These are phyloP conservation scores for Periphyllus acericola DNA, from an alignment of 2,888 invertebrate species.

Conservation along the genomic window DNA sequence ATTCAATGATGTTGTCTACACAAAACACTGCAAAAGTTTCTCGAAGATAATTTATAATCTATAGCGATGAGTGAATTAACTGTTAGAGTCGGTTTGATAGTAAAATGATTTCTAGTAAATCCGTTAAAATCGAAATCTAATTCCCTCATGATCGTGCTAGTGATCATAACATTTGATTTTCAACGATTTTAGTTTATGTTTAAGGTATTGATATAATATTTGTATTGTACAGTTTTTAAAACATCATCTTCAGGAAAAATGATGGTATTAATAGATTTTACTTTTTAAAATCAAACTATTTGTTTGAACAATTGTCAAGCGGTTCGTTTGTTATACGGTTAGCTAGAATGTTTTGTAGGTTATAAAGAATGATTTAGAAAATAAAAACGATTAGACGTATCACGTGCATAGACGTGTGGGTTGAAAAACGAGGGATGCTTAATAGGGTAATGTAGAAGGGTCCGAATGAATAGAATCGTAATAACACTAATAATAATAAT, in stretches of 20 bases:
- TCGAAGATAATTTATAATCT: neutral
- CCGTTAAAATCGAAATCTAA: too few species aligned
- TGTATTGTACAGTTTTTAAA: neutral
- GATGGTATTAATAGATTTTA: neutral
- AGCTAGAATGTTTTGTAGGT: neutral
- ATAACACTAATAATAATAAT: constrained; percentile 7
- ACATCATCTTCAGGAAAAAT: neutral
- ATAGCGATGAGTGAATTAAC: too few species aligned
- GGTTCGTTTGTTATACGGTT: neutral
- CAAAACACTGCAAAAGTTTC: neutral
- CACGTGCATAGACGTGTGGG: neutral
- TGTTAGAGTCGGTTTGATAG: too few species aligned
- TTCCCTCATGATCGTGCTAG: too few species aligned
- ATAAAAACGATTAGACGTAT: neutral
- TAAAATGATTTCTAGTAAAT: too few species aligned
- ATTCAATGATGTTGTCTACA: neutral
- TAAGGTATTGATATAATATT: neutral
- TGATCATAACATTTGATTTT: too few species aligned
- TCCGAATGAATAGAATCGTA: constrained; percentile 17
- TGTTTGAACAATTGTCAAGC: neutral
- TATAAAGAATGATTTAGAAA: constrained; percentile 3
- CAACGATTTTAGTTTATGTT: too few species aligned
- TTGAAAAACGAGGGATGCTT: neutral
- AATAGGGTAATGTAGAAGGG: constrained; percentile 7
- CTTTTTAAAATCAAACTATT: neutral